phyloP scores from a whole-genome alignment of 2,113 vertebrate genomes.

The Bungarus multicinctus region DNA sequence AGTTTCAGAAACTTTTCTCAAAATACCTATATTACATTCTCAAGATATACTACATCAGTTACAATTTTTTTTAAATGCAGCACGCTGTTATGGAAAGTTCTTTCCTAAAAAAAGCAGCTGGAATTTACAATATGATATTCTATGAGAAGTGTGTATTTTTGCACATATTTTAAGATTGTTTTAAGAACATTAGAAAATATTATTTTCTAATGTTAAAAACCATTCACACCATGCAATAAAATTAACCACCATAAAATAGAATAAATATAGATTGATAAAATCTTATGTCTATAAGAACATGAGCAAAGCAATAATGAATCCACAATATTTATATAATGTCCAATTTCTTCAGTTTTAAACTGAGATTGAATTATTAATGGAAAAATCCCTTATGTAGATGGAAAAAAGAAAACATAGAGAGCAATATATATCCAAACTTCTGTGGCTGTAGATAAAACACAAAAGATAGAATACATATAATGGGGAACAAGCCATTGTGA shows the following conservation, averaged over 20 bases:
- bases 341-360: neutral
- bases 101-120: neutral
- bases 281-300: neutral
- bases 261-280: neutral
- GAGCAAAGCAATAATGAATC: neutral
- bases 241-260: neutral
- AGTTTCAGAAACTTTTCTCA: neutral
- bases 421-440: neutral
- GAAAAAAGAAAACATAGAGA: neutral
- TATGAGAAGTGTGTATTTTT: neutral
- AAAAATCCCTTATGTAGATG: neutral
- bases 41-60: neutral
- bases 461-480: neutral
- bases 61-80: neutral
- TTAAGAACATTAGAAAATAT: neutral
- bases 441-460: neutral
- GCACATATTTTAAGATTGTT: neutral
- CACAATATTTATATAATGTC: neutral
- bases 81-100: neutral
- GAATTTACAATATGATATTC: neutral
- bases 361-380: neutral
- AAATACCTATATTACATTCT: neutral
- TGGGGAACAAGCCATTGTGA: neutral
- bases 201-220: neutral
- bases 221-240: neutral